phyloP scores from a whole-genome alignment of 1,140 invertebrate species.

The Eumaeus atala region DNA sequence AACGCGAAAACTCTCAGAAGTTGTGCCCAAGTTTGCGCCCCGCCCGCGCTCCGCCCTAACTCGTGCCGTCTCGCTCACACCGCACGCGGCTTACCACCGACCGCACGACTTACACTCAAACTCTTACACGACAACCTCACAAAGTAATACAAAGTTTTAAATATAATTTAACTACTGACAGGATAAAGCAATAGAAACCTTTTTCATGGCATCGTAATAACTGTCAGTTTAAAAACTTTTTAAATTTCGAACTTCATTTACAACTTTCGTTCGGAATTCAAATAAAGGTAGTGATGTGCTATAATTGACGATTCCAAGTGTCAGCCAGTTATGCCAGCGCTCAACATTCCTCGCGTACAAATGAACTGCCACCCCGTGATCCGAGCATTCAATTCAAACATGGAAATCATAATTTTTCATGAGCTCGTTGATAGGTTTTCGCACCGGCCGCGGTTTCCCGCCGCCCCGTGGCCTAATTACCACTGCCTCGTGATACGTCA shows the following conservation, averaged over 20 bases:
- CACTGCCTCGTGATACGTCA: conserved; percentile 65
- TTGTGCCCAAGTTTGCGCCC: conserved; percentile 43
- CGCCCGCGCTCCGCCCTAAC: conserved; percentile 46
- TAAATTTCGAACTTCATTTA: background rate
- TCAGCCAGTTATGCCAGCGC: conserved; percentile 35
- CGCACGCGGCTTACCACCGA: conserved; percentile 43
- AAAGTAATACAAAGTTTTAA: too few relatives aligned
- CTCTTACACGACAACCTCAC: background rate
- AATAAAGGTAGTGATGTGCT: conserved; percentile 3
- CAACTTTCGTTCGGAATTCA: background rate
- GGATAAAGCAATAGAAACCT: too few relatives aligned
- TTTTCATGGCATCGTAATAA: background rate
- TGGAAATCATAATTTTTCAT: conserved; percentile 73
- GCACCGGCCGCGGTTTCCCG: conserved; percentile 67
- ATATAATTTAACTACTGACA: too few relatives aligned
- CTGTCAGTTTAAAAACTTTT: background rate
- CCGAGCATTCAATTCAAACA: conserved; percentile 46
- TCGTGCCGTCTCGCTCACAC: conserved; percentile 39
- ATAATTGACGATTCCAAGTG: conserved; percentile 27
- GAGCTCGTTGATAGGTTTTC: conserved; percentile 72
- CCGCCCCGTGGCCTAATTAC: conserved; percentile 72
- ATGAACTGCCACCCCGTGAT: conserved; percentile 54
- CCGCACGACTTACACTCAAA: conserved; percentile 18
- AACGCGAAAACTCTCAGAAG: conserved; percentile 48
- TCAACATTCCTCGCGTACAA: conserved; percentile 48